These are phyloP conservation scores for Eremobia ochroleuca DNA, from an alignment of 2,888 invertebrate genomes.

Conservation along the genomic window DNA sequence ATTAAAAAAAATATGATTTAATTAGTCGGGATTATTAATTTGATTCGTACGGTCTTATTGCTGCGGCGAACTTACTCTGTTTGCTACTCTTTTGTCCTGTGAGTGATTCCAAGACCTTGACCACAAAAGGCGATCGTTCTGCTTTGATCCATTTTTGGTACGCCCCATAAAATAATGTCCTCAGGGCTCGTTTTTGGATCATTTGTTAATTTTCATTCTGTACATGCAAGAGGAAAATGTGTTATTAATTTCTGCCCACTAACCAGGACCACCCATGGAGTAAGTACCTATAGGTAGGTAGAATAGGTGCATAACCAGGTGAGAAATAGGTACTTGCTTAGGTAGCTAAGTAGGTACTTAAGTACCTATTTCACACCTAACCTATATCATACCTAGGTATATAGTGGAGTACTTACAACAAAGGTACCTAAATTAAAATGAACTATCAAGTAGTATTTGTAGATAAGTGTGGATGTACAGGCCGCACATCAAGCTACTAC, in stretches of 20 bases:
- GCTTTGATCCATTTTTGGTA: conserved; percentile 22
- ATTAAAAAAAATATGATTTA: too few relatives aligned
- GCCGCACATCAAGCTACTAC: too few relatives aligned
- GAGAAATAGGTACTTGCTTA: too few relatives aligned
- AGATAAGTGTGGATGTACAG: too few relatives aligned
- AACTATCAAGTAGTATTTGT: too few relatives aligned
- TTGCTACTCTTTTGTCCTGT: neutral
- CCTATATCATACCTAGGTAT: too few relatives aligned
- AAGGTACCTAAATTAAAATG: too few relatives aligned
- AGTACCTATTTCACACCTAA: too few relatives aligned
- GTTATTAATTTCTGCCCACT: conserved; percentile 10
- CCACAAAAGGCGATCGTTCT: conserved; percentile 21
- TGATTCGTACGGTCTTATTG: neutral
- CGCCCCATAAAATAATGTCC: conserved; percentile 45
- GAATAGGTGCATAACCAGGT: too few relatives aligned
- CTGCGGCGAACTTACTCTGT: neutral
- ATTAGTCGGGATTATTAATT: neutral
- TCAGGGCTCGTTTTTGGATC: conserved; percentile 27
- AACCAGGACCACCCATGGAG: conserved; percentile 31
- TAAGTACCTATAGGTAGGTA: neutral
- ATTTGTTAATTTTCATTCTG: conserved; percentile 50
- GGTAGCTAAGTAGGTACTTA: too few relatives aligned
- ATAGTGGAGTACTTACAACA: too few relatives aligned
- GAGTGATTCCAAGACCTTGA: conserved; percentile 33
- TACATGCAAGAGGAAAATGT: conserved; percentile 49